Evolutionary conservation across 2,888 invertebrate species (phyloP).

Genomic region (Rhingia campestris): DNA sequence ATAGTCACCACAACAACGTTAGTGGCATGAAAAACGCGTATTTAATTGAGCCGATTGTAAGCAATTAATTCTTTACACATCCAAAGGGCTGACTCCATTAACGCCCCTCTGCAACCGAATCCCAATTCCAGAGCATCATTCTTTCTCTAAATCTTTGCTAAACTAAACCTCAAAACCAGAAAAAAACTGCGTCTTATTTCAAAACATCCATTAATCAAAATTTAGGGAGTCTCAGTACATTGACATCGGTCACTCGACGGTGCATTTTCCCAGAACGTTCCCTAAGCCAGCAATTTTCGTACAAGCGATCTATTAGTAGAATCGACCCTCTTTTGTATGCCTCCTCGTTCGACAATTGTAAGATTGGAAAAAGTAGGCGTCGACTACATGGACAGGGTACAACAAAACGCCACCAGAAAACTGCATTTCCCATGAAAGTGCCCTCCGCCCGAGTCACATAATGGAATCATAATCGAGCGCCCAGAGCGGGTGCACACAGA

Average conservation of each 20-base stretch:
- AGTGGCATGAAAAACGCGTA: slow-evolving; percentile 31
- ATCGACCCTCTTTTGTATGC: slow-evolving; percentile 51
- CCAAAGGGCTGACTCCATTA: slow-evolving; percentile 21
- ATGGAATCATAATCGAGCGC: slow-evolving; percentile 63
- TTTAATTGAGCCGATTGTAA: slow-evolving; percentile 56
- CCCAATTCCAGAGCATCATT: not conserved
- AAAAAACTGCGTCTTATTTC: slow-evolving; percentile 18
- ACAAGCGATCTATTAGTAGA: slow-evolving; percentile 65
- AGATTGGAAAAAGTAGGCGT: slow-evolving; percentile 61
- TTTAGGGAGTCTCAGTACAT: slow-evolving; percentile 16
- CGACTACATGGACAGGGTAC: slow-evolving; percentile 51
- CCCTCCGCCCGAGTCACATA: slow-evolving; percentile 22
- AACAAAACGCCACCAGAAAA: slow-evolving; percentile 67
- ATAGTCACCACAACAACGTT: slow-evolving; percentile 7
- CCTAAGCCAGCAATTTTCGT: slow-evolving; percentile 18
- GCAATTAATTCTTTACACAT: slow-evolving; percentile 69
- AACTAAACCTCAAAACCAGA: slow-evolving; percentile 24
- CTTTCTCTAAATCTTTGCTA: slow-evolving; percentile 4
- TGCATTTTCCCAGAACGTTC: slow-evolving; percentile 62
- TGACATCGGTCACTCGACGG: slow-evolving; percentile 58
- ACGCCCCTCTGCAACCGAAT: slow-evolving; percentile 39
- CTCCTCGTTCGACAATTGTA: slow-evolving; percentile 12
- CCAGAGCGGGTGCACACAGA: slow-evolving; percentile 26
- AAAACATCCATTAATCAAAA: slow-evolving; percentile 67
- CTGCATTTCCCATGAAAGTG: slow-evolving; percentile 68